These are phyloP conservation scores for Diogma glabrata DNA, from an alignment of 2,888 invertebrate genomes.

Conservation along the genomic window DNA sequence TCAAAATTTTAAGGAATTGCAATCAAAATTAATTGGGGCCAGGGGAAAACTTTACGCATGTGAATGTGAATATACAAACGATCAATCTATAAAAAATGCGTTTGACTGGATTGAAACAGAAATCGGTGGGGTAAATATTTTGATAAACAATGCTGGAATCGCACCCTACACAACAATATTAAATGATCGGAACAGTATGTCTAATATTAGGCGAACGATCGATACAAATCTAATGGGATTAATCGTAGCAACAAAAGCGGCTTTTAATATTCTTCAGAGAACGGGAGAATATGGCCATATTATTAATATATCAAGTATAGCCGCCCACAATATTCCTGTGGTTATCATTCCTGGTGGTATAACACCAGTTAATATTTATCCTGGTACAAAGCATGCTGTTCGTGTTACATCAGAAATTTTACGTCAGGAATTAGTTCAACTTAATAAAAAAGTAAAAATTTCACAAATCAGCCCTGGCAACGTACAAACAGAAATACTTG, in stretches of 20 bases:
- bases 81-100: conserved; percentile 40
- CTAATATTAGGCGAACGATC: conserved; percentile 23
- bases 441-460: no score
- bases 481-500: no score
- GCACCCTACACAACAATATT: background rate
- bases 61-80: conserved; percentile 41
- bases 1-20: no score
- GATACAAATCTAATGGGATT: conserved; percentile 32
- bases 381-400: conserved; percentile 27
- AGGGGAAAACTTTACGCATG: conserved; percentile 26
- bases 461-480: no score
- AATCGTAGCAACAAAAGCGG: conserved; percentile 31
- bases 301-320: conserved; percentile 29
- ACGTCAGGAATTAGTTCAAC: no score
- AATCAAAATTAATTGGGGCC: no score
- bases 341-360: conserved; percentile 24
- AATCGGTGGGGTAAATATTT: conserved; percentile 43
- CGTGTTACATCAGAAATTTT: conserved; percentile 29
- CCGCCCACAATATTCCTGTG: conserved; percentile 34
- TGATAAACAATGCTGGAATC: conserved; percentile 47
- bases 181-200: background rate
- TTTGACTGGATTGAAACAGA: conserved; percentile 39
- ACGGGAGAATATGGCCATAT: conserved; percentile 25
- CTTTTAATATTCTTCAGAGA: conserved; percentile 32
- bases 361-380: conserved; percentile 30